Evolutionary conservation across 2,113 vertebrate species (phyloP).

Genomic region (Gobiocypris rarus): DNA sequence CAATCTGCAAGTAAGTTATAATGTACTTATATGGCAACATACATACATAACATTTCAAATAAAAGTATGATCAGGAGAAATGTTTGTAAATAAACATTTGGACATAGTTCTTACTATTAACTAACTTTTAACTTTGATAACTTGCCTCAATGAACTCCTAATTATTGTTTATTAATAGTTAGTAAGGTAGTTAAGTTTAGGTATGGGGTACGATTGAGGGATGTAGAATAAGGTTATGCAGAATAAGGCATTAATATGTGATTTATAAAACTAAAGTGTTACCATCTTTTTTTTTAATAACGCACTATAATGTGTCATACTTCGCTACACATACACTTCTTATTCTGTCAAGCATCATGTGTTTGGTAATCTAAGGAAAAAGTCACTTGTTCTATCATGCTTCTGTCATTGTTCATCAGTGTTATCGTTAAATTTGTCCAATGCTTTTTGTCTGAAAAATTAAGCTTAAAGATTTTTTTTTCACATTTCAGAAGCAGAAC

Average conservation of each 20-base stretch:
- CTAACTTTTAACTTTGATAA: no score
- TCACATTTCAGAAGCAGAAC: conserved; percentile 83
- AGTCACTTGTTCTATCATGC: no score
- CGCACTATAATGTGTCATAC: neutral
- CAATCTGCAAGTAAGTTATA: conserved; percentile 82
- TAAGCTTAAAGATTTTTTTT: neutral
- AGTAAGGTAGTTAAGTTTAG: no score
- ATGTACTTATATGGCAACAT: neutral
- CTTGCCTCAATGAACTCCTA: no score
- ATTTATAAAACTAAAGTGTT: no score
- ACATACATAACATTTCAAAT: neutral
- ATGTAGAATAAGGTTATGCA: no score
- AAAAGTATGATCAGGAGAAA: neutral
- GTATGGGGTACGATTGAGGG: no score
- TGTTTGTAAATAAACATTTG: neutral
- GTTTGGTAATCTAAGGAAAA: neutral
- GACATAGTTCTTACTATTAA: no score
- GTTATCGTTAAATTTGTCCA: neutral
- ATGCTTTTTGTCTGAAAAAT: neutral
- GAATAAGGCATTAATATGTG: no score
- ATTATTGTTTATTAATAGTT: no score
- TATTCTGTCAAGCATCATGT: neutral
- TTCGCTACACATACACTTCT: neutral
- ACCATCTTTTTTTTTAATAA: neutral
- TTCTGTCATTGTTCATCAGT: no score